phyloP scores from a whole-genome alignment of 2,113 vertebrate genomes.

The Catharus fuscescens region DNA sequence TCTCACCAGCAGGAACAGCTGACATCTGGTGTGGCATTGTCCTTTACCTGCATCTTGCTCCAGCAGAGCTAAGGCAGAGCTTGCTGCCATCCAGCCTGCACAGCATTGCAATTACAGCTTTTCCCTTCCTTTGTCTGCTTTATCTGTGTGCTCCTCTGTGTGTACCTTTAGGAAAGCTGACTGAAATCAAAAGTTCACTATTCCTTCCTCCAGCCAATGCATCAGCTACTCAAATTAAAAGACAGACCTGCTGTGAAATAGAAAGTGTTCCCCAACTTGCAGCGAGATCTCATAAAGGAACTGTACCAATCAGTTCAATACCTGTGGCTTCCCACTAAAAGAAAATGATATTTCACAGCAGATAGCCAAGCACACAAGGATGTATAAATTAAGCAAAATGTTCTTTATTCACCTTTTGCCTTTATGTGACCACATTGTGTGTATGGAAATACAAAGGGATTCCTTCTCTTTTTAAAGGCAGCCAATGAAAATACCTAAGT shows the following conservation, averaged over 20 bases:
- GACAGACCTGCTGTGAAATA: conserved; percentile 4
- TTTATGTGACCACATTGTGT: background rate
- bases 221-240: background rate
- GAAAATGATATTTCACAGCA: conserved; percentile 4
- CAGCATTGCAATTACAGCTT: background rate
- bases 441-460: background rate
- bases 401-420: background rate
- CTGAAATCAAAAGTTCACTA: background rate
- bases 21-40: accelerated
- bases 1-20: background rate
- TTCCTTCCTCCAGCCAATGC: background rate
- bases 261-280: background rate
- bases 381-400: background rate
- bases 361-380: background rate
- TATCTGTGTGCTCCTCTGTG: background rate
- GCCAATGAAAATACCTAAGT: background rate
- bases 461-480: background rate
- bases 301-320: background rate
- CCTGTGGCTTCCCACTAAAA: conserved; percentile 30
- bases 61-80: background rate
- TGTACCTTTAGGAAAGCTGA: background rate
- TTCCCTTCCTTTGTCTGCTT: background rate
- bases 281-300: background rate
- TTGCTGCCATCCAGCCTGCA: background rate
- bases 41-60: background rate